Evolutionary conservation across 2,113 vertebrate genomes (phyloP).

Genomic region (Lontra canadensis): DNA sequence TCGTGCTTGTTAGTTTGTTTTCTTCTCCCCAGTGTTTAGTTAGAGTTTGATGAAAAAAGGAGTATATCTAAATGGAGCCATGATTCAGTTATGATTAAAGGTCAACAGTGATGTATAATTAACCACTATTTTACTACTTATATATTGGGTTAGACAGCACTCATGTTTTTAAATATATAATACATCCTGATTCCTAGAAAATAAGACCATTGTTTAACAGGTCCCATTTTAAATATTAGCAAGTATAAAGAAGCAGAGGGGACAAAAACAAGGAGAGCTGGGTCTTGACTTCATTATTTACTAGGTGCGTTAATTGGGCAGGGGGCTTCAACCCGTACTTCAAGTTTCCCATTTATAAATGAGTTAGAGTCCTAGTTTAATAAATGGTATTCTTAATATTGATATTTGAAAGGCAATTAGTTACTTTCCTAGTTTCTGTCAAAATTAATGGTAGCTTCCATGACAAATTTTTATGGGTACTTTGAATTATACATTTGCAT

Average conservation of each 20-base stretch:
- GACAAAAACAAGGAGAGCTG: neutral
- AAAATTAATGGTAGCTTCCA: slow-evolving; percentile 73
- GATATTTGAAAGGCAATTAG: slow-evolving; percentile 76
- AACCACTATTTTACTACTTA: slow-evolving; percentile 42
- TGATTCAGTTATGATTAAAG: slow-evolving; percentile 66
- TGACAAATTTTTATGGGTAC: slow-evolving; percentile 75
- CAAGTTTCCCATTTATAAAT: neutral
- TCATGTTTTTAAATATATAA: neutral
- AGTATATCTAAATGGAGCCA: slow-evolving; percentile 22
- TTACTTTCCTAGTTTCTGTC: slow-evolving; percentile 72
- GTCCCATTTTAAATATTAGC: neutral
- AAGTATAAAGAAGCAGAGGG: neutral
- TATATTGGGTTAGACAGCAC: neutral
- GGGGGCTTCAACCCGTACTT: neutral
- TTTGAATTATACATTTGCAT: slow-evolving; percentile 78
- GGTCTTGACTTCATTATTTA: neutral
- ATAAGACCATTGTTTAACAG: slow-evolving; percentile 8
- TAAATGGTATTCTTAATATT: slow-evolving; percentile 75
- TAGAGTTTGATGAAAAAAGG: slow-evolving; percentile 44
- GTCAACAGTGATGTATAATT: slow-evolving; percentile 7
- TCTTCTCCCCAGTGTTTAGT: slow-evolving; percentile 8
- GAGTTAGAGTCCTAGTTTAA: slow-evolving; percentile 55
- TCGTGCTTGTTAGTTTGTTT: slow-evolving; percentile 46
- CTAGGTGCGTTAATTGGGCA: neutral
- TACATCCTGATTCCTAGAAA: slow-evolving; percentile 28